Evolutionary conservation across 2,888 invertebrate species (phyloP).

Genomic region (Hermaeophaga mercurialis): DNA sequence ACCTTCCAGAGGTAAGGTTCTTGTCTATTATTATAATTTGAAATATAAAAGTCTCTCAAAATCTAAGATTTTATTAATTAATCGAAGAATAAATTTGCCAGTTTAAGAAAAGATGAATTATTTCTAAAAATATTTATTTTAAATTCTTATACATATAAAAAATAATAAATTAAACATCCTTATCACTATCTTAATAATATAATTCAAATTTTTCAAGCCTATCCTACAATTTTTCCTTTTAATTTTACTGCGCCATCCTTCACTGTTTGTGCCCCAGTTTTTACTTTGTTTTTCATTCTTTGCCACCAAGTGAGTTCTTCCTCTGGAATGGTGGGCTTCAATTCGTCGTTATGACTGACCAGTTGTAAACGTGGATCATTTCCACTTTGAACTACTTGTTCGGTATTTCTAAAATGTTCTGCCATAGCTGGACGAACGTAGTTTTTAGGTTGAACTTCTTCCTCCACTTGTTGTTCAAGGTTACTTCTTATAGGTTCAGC

Average conservation of each 20-base stretch:
- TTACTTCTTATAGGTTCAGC: too few relatives aligned
- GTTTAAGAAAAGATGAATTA: too few relatives aligned
- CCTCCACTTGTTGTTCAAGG: neutral
- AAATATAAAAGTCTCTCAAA: neutral
- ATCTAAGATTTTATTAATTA: neutral
- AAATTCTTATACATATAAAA: conserved; percentile 17
- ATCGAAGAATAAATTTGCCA: neutral
- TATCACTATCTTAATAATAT: conserved; percentile 15
- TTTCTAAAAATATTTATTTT: too few relatives aligned
- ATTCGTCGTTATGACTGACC: conserved; percentile 20
- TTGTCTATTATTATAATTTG: conserved; percentile 2
- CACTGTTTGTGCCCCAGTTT: conserved; percentile 30
- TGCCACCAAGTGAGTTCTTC: conserved; percentile 59
- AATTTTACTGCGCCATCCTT: conserved; percentile 8
- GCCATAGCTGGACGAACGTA: neutral
- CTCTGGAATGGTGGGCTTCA: conserved; percentile 50
- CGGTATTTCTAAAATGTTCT: neutral
- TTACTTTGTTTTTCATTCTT: conserved; percentile 61
- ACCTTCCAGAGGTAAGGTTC: conserved; percentile 71
- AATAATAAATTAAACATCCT: conserved; percentile 20
- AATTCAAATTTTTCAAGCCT: conserved; percentile 17
- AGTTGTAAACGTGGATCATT: neutral
- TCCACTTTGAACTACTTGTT: neutral
- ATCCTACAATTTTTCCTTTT: conserved; percentile 21
- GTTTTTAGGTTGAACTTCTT: neutral